phyloP scores from a whole-genome alignment of 30 jellyfish, hydroid and myxozoan species.

The Nemopilema nomurai region DNA sequence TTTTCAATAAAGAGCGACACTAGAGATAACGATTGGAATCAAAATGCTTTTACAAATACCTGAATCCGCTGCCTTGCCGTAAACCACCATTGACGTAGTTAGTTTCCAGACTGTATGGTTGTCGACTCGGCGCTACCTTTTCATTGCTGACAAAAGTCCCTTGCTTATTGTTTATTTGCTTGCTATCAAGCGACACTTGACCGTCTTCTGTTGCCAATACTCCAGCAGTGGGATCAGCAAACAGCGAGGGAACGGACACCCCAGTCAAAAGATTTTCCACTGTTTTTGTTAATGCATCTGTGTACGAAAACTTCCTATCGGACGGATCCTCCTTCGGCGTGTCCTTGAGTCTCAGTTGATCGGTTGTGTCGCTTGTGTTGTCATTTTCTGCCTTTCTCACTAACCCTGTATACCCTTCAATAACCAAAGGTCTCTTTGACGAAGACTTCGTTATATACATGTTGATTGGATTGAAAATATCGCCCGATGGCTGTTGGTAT shows the following conservation, averaged over 20 bases:
- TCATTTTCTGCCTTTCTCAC: background rate
- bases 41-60: background rate
- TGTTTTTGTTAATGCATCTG: slow-evolving; percentile 16
- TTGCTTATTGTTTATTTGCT: background rate
- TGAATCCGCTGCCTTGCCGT: background rate
- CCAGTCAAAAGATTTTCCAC: slow-evolving; percentile 33
- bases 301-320: slow-evolving; percentile 15
- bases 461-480: background rate
- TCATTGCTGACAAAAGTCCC: background rate
- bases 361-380: background rate
- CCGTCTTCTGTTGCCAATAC: background rate
- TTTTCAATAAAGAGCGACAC: no score
- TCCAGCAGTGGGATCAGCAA: background rate
- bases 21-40: no score
- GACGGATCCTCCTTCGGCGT: background rate
- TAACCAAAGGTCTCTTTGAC: slow-evolving; percentile 1
- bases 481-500: background rate
- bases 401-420: slow-evolving; percentile 23
- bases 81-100: background rate
- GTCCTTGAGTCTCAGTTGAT: background rate
- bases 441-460: background rate
- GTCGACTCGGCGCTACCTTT: background rate
- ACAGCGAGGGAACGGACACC: slow-evolving; percentile 30
- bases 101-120: background rate
- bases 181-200: background rate